These are phyloP conservation scores for Pseudococcus jackbeardsleyi DNA, from an alignment of 2,888 invertebrate genomes.

Conservation along the genomic window DNA sequence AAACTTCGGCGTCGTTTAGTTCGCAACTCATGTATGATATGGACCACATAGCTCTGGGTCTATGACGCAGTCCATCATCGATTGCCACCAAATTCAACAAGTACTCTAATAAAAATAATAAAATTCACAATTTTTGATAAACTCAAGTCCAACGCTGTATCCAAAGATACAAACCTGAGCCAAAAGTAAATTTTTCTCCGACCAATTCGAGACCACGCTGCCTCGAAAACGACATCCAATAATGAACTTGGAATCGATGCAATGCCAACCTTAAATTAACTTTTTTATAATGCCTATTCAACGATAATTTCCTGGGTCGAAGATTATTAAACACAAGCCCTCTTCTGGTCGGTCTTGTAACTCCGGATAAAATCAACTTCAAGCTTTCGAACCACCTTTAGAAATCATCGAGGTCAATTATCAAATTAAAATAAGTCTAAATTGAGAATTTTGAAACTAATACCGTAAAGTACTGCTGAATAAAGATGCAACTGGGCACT, in stretches of 20 bases:
- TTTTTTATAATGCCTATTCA: conserved; percentile 92
- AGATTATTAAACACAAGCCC: conserved; percentile 90
- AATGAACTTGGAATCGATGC: conserved; percentile 84
- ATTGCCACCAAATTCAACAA: conserved; percentile 71
- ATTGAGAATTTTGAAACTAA: neutral
- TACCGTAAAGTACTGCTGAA: conserved; percentile 92
- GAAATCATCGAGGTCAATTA: neutral
- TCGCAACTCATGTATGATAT: conserved; percentile 95
- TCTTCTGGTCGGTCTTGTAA: conserved; percentile 93
- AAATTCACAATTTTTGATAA: neutral
- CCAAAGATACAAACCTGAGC: conserved; percentile 73
- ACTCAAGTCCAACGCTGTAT: neutral
- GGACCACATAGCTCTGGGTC: conserved; percentile 91
- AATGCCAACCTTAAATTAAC: conserved; percentile 88
- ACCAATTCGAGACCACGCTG: conserved; percentile 91
- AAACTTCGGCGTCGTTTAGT: conserved; percentile 91
- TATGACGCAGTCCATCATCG: conserved; percentile 85
- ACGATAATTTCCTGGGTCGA: conserved; percentile 87
- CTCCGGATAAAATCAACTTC: conserved; percentile 88
- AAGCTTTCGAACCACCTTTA: conserved; percentile 93
- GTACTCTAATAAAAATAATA: conserved; percentile 73
- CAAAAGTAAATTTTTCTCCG: conserved; percentile 85
- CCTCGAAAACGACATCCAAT: conserved; percentile 98
- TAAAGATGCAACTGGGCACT: conserved; percentile 82
- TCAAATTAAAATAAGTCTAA: neutral